Percentiles rank a stretch among this genome's conserved stretches.
Conservation (phyloP, 2,113 vertebrate genomes). For the Rhabdornis inornatus region DNA sequence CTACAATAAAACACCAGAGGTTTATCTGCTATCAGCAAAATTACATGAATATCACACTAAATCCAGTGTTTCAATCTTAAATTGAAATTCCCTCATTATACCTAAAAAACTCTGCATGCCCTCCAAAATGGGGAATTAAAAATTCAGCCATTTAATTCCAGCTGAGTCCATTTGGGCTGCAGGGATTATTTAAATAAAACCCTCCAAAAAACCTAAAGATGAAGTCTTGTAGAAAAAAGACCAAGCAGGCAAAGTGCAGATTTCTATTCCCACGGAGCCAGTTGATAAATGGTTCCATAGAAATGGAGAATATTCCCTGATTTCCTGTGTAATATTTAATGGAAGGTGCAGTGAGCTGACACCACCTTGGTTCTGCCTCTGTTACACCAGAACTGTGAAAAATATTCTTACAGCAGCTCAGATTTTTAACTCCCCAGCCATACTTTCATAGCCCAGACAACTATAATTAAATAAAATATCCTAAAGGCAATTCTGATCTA, state of each 20-base stretch:
- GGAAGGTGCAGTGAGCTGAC: background rate
- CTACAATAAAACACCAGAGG: background rate
- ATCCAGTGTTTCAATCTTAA: background rate
- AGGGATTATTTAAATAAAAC: background rate
- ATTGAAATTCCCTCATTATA: background rate
- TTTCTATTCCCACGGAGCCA: background rate
- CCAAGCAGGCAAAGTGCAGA: background rate
- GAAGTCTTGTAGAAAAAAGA: background rate
- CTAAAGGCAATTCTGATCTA: background rate
- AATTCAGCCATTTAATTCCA: background rate
- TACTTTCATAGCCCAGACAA: background rate
- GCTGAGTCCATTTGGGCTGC: background rate
- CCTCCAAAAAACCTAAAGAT: background rate
- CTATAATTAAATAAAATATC: background rate
- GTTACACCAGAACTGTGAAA: background rate
- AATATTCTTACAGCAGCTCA: background rate
- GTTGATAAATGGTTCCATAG: background rate
- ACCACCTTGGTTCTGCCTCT: background rate
- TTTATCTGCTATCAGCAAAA: background rate
- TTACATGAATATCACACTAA: background rate
- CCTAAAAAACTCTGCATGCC: background rate
- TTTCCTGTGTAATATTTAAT: background rate
- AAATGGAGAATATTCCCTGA: background rate
- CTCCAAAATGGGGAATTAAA: background rate
- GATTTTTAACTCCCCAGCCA: background rate